Conservation (phyloP, 2,888 invertebrate species). For the Pristionchus arcanus region DNA sequence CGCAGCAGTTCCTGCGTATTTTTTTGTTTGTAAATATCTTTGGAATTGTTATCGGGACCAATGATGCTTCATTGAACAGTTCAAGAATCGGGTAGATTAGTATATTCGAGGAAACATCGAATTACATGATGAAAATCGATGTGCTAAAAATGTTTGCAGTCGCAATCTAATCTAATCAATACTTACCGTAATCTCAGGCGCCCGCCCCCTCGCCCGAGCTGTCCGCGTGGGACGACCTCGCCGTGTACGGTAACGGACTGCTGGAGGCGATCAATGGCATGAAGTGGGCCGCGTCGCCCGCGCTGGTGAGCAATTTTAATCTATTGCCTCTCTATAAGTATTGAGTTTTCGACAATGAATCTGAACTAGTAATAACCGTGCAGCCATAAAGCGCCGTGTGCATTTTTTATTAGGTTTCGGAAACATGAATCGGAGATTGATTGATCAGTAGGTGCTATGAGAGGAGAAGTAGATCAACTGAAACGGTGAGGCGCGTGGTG, state of each 20-base stretch:
- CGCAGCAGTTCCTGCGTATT: no score
- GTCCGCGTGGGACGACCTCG: constrained; percentile 77
- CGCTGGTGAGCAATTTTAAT: constrained; percentile 61
- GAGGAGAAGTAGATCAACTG: neutral
- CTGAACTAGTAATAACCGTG: neutral
- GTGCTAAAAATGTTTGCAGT: no score
- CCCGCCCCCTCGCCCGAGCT: constrained; percentile 72
- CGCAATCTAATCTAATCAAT: no score
- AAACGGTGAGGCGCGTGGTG: neutral
- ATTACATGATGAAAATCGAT: no score
- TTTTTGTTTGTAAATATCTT: no score
- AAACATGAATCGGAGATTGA: no score
- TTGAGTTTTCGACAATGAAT: neutral
- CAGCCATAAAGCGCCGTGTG: neutral
- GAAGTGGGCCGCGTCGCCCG: constrained; percentile 72
- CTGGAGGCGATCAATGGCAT: constrained; percentile 74
- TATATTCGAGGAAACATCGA: no score
- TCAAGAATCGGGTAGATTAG: no score
- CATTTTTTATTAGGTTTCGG: no score
- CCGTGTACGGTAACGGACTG: constrained; percentile 73
- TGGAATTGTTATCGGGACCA: no score
- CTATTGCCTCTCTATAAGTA: neutral
- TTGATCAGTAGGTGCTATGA: no score
- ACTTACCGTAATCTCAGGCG: constrained; percentile 41
- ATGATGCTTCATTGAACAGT: no score